Evolutionary conservation across 2,113 vertebrate genomes (phyloP).

Genomic region (Perccottus glenii): DNA sequence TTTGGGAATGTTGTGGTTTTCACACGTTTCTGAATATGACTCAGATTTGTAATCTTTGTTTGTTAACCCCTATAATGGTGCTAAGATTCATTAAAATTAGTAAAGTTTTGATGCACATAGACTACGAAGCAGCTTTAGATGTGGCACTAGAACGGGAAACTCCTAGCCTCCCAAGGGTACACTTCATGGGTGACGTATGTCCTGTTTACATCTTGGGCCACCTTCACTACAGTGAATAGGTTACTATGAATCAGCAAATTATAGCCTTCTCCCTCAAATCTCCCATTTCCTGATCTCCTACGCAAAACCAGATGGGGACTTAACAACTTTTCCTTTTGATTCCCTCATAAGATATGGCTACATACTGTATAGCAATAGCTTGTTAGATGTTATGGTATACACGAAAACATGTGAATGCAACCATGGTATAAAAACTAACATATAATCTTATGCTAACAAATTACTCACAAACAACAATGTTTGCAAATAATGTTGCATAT

Average conservation of each 20-base stretch:
- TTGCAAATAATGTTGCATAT: too few species aligned
- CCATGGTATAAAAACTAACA: too few species aligned
- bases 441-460: too few species aligned
- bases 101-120: not conserved
- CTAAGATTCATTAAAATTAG: too few species aligned
- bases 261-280: conserved; percentile 10
- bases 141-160: conserved; percentile 48
- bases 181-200: conserved; percentile 58
- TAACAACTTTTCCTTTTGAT: conserved; percentile 31
- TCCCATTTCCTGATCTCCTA: conserved; percentile 40
- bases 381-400: conserved; percentile 21
- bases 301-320: conserved; percentile 34
- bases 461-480: too few species aligned
- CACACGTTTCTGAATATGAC: not conserved
- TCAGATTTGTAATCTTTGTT: too few species aligned
- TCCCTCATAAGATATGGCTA: conserved; percentile 21
- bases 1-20: conserved; percentile 8
- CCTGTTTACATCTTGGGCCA: conserved; percentile 65
- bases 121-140: conserved; percentile 15
- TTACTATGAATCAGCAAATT: conserved; percentile 28
- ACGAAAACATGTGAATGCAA: not conserved
- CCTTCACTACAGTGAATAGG: conserved; percentile 30
- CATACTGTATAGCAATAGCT: not conserved
- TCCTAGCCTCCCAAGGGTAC: conserved; percentile 47
- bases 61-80: too few species aligned